Conservation (phyloP, 2,113 vertebrate genomes). For the Spermophilus dauricus region DNA sequence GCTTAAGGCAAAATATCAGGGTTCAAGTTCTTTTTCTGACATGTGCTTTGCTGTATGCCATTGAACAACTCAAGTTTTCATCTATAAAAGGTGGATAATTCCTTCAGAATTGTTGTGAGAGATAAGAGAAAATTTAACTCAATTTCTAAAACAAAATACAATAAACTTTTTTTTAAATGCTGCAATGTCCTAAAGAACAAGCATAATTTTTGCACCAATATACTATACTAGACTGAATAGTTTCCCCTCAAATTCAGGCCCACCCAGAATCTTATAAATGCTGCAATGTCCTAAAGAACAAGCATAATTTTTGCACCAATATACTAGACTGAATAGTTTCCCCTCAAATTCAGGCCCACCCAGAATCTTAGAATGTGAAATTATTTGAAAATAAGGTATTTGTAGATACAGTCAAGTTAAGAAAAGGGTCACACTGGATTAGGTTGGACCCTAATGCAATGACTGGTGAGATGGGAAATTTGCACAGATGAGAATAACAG, state of each 20-base stretch:
- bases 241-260: background rate
- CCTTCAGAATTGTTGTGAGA: background rate
- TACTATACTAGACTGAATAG: background rate
- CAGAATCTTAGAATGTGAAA: background rate
- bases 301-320: background rate
- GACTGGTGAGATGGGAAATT: background rate
- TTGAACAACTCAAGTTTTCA: background rate
- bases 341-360: background rate
- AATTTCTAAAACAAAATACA: constrained; percentile 8
- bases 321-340: background rate
- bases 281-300: background rate
- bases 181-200: background rate
- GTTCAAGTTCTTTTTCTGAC: constrained; percentile 21
- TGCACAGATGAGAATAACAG: background rate
- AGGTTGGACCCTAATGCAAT: background rate
- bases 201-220: background rate
- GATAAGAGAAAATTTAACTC: constrained; percentile 28
- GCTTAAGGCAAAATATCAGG: background rate
- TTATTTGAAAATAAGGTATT: background rate
- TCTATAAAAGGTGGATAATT: background rate
- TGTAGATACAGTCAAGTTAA: background rate
- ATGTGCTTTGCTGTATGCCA: background rate
- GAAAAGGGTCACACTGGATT: background rate
- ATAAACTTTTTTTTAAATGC: constrained; percentile 54
- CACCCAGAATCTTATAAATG: background rate